phyloP scores from a whole-genome alignment of 64 coral and sea anemone species.

The Trachythela sp. region DNA sequence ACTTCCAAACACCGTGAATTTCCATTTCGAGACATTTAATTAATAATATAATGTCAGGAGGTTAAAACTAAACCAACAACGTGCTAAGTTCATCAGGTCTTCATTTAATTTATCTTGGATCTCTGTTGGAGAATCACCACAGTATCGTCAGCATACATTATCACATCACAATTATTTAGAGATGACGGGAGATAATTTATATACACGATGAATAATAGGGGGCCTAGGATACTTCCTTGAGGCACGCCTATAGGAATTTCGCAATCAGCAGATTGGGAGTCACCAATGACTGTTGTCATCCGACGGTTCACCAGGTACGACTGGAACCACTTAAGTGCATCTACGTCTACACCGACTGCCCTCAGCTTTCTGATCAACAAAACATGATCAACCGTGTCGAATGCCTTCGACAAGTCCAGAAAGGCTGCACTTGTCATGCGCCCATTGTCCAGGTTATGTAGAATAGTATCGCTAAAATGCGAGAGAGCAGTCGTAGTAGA shows the following conservation, averaged over 20 bases:
- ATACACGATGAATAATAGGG: conserved; percentile 28
- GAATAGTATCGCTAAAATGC: conserved; percentile 11
- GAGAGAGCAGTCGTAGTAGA: conserved; percentile 18
- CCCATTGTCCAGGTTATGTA: conserved; percentile 20
- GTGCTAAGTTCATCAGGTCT: conserved; percentile 24
- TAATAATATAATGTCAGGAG: conserved; percentile 35
- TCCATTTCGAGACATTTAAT: conserved; percentile 46
- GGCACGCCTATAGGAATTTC: conserved; percentile 31
- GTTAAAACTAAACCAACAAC: conserved; percentile 35
- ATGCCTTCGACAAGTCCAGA: conserved; percentile 23
- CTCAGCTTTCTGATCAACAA: neutral
- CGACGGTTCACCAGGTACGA: conserved; percentile 36
- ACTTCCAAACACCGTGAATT: conserved; percentile 43
- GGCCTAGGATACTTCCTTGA: too few species aligned
- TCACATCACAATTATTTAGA: conserved; percentile 33
- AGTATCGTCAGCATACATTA: conserved; percentile 35
- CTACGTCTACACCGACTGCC: neutral
- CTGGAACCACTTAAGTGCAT: neutral
- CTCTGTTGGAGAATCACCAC: conserved; percentile 35
- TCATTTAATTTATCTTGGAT: conserved; percentile 11
- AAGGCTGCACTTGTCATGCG: conserved; percentile 15
- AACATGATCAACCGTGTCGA: conserved; percentile 24
- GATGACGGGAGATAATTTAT: conserved; percentile 42
- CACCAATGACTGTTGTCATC: conserved; percentile 42
- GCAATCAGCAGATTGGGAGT: neutral